Evolutionary conservation across 2,888 invertebrate genomes (phyloP).

Genomic region (Brachyopa scutellaris): DNA sequence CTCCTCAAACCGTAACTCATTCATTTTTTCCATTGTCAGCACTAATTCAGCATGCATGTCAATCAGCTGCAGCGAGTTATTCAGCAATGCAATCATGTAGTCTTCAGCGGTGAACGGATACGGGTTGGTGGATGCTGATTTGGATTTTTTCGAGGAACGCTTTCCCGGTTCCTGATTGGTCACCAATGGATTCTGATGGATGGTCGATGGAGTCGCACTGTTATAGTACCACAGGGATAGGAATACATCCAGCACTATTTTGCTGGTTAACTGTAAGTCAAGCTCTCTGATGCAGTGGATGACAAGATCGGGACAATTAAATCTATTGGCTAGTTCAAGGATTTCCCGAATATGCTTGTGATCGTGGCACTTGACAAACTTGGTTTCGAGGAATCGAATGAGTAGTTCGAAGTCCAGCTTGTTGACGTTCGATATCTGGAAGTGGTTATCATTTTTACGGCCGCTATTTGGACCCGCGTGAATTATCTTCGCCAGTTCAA

Average conservation of each 20-base stretch:
- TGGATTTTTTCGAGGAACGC: slow-evolving; percentile 62
- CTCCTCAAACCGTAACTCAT: slow-evolving; percentile 80
- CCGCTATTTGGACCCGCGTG: slow-evolving; percentile 81
- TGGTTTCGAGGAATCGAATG: slow-evolving; percentile 81
- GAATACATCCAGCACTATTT: slow-evolving; percentile 81
- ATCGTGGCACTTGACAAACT: slow-evolving; percentile 80
- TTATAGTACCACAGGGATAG: slow-evolving; percentile 81
- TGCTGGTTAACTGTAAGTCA: slow-evolving; percentile 80
- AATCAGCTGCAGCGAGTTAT: slow-evolving; percentile 81
- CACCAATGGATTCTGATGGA: slow-evolving; percentile 74
- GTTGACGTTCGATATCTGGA: slow-evolving; percentile 80
- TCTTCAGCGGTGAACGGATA: slow-evolving; percentile 81
- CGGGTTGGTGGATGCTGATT: slow-evolving; percentile 74
- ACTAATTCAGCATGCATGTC: slow-evolving; percentile 81
- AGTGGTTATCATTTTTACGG: slow-evolving; percentile 81
- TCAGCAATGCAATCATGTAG: slow-evolving; percentile 80
- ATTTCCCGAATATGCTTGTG: slow-evolving; percentile 81
- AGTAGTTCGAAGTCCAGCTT: slow-evolving; percentile 80
- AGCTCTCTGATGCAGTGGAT: slow-evolving; percentile 81
- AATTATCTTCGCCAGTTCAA: slow-evolving; percentile 80
- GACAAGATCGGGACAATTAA: slow-evolving; percentile 81
- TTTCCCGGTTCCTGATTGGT: slow-evolving; percentile 63
- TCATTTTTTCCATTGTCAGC: slow-evolving; percentile 78
- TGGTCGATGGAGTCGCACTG: slow-evolving; percentile 77
- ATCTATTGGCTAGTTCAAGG: slow-evolving; percentile 80